These are phyloP conservation scores for Siniperca undulata DNA, from an alignment of 2,797 vertebrate species.

Conservation along the genomic window DNA sequence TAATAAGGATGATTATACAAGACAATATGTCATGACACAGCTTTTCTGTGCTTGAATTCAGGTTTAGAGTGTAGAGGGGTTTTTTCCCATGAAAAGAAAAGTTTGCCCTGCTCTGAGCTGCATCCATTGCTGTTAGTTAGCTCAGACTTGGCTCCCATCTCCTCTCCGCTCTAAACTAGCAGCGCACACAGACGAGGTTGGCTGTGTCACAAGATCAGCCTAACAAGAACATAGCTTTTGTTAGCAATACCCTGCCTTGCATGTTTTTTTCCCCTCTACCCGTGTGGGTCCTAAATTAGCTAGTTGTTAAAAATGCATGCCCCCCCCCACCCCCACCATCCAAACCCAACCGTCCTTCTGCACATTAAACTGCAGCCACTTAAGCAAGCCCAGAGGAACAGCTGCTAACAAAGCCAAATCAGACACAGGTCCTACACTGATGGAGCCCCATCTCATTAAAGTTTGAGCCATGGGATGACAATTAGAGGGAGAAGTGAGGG, in stretches of 20 bases:
- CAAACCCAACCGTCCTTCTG: slow-evolving; percentile 67
- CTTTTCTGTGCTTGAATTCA: not conserved
- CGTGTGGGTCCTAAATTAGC: slow-evolving; percentile 78
- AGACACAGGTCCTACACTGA: slow-evolving; percentile 69
- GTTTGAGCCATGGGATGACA: slow-evolving; percentile 76
- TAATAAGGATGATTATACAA: not conserved
- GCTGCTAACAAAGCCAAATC: slow-evolving; percentile 75
- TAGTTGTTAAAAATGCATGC: slow-evolving; percentile 80
- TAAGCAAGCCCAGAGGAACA: slow-evolving; percentile 82
- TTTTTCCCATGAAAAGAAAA: not conserved
- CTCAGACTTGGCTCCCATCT: not conserved
- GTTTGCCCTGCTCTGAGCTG: not conserved
- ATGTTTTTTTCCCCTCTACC: slow-evolving; percentile 39
- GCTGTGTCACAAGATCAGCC: slow-evolving; percentile 43
- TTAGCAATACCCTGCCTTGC: slow-evolving; percentile 57
- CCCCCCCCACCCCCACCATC: slow-evolving; percentile 27
- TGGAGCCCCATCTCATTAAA: slow-evolving; percentile 80
- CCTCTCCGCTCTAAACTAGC: not conserved
- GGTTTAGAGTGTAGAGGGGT: not conserved
- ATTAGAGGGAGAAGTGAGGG: slow-evolving; percentile 64
- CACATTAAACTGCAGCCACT: slow-evolving; percentile 85
- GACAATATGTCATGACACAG: not conserved
- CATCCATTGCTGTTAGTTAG: not conserved
- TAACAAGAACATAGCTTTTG: slow-evolving; percentile 54
- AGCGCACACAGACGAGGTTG: not conserved